phyloP scores from a whole-genome alignment of 2,888 invertebrate species.

The Trichogramma evanescens region DNA sequence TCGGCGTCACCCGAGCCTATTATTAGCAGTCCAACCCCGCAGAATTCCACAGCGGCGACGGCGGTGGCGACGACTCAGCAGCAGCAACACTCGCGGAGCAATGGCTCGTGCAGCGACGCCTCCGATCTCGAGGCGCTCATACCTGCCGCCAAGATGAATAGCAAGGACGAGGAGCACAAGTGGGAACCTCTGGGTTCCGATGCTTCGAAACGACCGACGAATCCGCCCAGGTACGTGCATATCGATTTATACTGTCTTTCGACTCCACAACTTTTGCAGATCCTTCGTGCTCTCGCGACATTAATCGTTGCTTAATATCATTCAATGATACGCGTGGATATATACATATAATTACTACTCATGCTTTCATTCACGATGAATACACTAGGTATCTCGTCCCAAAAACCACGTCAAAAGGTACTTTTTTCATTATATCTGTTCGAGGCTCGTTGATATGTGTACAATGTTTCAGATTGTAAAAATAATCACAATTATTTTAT shows the following conservation, averaged over 20 bases:
- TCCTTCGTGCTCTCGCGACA: background rate
- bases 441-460: too few relatives aligned
- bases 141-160: conserved; percentile 4
- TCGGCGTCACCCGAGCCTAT: conserved; percentile 19
- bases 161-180: conserved; percentile 50
- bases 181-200: conserved; percentile 52
- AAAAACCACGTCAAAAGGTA: too few relatives aligned
- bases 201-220: conserved; percentile 44
- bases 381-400: too few relatives aligned
- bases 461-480: too few relatives aligned
- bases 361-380: too few relatives aligned
- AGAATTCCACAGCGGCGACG: conserved; percentile 17
- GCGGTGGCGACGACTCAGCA: conserved; percentile 1
- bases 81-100: conserved; percentile 27
- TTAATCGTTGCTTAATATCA: background rate
- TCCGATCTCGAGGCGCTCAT: conserved; percentile 48
- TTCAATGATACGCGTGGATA: too few relatives aligned
- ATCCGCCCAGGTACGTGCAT: conserved; percentile 40
- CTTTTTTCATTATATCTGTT: too few relatives aligned
- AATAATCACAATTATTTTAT: too few relatives aligned
- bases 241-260: conserved; percentile 3
- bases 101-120: conserved; percentile 53
- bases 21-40: conserved; percentile 30
- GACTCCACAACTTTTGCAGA: conserved; percentile 1
- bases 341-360: too few relatives aligned